These are phyloP conservation scores for Dromaius novaehollandiae DNA, from an alignment of 2,113 vertebrate species.

Conservation along the genomic window DNA sequence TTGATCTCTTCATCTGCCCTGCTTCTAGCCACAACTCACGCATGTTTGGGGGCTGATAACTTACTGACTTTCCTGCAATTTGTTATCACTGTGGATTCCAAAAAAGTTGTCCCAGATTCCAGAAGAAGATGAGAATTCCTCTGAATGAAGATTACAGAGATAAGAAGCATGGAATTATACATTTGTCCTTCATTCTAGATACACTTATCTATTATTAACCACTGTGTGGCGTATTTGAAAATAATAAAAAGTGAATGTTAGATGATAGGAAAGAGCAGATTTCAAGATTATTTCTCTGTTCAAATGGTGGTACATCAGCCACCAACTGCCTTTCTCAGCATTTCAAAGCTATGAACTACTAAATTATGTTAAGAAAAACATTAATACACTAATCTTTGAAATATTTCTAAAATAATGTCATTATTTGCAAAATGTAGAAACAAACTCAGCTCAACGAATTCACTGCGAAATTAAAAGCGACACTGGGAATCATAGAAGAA, in stretches of 20 bases:
- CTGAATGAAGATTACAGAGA: constrained; percentile 48
- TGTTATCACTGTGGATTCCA: background rate
- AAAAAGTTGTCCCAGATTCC: constrained; percentile 32
- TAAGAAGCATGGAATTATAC: constrained; percentile 30
- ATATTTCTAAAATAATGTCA: background rate
- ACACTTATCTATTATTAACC: constrained; percentile 47
- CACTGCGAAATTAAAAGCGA: background rate
- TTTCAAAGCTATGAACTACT: background rate
- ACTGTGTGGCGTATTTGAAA: constrained; percentile 54
- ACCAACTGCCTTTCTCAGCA: background rate
- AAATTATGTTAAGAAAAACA: background rate
- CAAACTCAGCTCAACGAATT: background rate
- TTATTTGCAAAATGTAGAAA: background rate
- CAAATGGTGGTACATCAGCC: background rate
- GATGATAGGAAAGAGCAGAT: constrained; percentile 36
- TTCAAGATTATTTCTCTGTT: constrained; percentile 54
- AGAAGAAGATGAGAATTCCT: constrained; percentile 49
- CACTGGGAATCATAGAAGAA: background rate
- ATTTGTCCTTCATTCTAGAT: constrained; percentile 21
- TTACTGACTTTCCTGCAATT: background rate
- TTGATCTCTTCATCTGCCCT: constrained; percentile 23
- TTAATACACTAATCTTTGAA: background rate
- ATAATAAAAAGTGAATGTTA: constrained; percentile 55
- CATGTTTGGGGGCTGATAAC: background rate
- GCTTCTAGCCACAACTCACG: constrained; percentile 25